A percentile compares a stretch with the other conserved stretches of the same genome.
Conservation (phyloP, 2,888 invertebrate genomes). For the Microctonus hyperodae region DNA sequence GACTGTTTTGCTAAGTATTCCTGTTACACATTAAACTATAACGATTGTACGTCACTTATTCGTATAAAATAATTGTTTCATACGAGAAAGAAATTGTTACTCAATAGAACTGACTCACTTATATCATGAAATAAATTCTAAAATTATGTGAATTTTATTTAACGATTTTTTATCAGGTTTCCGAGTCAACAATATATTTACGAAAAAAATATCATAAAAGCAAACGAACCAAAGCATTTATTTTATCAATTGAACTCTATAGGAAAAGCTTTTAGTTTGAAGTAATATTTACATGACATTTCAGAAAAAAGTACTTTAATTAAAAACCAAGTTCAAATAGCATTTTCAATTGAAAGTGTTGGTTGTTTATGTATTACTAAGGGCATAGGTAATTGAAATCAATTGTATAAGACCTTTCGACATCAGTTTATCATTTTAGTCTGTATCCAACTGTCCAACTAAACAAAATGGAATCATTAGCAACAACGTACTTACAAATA, state of each 20-base stretch:
- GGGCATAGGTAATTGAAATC: not conserved
- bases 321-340: not conserved
- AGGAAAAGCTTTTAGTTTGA: no score
- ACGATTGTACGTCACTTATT: not conserved
- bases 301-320: not conserved
- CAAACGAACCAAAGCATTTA: no score
- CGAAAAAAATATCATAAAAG: no score
- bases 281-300: not conserved
- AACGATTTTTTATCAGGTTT: no score
- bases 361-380: not conserved
- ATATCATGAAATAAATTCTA: no score
- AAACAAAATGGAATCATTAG: not conserved
- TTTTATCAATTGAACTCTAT: no score
- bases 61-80: not conserved
- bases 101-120: no score
- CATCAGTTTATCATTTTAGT: not conserved
- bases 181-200: no score
- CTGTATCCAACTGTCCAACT: not conserved
- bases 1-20: not conserved
- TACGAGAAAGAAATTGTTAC: not conserved
- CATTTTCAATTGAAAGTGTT: not conserved
- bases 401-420: not conserved
- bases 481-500: not conserved
- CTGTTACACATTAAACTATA: not conserved
- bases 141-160: no score